A percentile compares a stretch with the other conserved stretches of the same genome.
Evolutionary conservation across 2,113 vertebrate species (phyloP).

Genomic region (Prinia subflava): DNA sequence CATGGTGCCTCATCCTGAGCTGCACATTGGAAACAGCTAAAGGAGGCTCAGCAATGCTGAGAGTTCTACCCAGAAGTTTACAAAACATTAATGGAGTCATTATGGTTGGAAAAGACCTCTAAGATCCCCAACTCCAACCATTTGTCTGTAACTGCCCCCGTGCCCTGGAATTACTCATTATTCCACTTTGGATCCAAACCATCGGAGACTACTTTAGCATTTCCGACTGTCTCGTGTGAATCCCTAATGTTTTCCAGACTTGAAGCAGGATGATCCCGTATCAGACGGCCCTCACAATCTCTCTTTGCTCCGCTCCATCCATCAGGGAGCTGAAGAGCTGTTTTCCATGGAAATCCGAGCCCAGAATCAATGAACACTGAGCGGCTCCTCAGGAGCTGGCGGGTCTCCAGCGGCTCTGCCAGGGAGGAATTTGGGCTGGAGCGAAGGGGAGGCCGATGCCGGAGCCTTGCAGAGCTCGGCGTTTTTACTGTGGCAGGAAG

Average conservation of each 20-base stretch:
- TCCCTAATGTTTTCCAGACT: not conserved
- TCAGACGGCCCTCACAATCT: fast-evolving
- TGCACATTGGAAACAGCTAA: fast-evolving
- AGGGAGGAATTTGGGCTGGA: not conserved
- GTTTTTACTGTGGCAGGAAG: slow-evolving; percentile 15
- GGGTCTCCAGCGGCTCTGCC: not conserved
- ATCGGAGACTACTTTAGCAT: fast-evolving
- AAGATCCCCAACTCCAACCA: fast-evolving
- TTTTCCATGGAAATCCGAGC: not conserved
- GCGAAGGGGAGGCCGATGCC: not conserved
- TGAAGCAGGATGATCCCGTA: fast-evolving
- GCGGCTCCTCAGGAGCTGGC: not conserved
- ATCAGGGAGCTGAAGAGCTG: fast-evolving
- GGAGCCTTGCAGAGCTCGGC: not conserved
- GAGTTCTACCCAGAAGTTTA: not conserved
- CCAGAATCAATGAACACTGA: not conserved
- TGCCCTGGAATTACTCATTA: not conserved
- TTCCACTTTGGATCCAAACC: not conserved
- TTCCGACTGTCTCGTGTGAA: fast-evolving
- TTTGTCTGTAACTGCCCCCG: fast-evolving
- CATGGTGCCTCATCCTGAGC: not conserved
- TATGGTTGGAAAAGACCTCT: not conserved
- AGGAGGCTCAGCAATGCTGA: not conserved
- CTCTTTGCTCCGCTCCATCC: not conserved
- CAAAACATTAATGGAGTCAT: not conserved